These are phyloP conservation scores for Watsonalla cultraria DNA, from an alignment of 2,888 invertebrate species.

Conservation along the genomic window DNA sequence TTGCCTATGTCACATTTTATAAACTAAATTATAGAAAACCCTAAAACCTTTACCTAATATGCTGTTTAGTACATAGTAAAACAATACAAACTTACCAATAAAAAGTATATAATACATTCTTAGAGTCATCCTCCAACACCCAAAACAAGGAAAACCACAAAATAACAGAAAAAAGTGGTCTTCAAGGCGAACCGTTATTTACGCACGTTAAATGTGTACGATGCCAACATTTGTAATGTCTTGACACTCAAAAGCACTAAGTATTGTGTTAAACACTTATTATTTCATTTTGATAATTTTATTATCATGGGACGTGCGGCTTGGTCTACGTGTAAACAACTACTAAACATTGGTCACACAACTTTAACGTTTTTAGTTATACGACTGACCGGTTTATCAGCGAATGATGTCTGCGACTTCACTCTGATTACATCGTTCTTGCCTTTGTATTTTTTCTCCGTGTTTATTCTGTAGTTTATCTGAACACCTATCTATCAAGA, in stretches of 20 bases:
- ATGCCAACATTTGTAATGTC: background rate
- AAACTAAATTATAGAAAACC: too few relatives aligned
- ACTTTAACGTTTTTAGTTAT: background rate
- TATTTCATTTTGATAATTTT: constrained; percentile 8
- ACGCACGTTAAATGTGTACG: constrained; percentile 8
- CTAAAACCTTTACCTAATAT: background rate
- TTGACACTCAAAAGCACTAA: background rate
- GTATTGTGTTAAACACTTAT: constrained; percentile 10
- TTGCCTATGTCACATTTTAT: too few relatives aligned
- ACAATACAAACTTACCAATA: constrained; percentile 53
- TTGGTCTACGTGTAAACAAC: constrained; percentile 19
- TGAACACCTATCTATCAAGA: too few relatives aligned
- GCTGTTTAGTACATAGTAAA: constrained; percentile 2
- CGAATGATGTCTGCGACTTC: constrained; percentile 17
- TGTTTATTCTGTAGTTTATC: background rate
- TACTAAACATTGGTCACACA: constrained; percentile 25
- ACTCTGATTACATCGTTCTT: background rate
- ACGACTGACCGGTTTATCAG: constrained; percentile 35
- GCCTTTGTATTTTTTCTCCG: background rate
- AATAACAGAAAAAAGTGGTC: constrained; percentile 27
- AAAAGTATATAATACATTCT: constrained; percentile 48
- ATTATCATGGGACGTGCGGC: constrained; percentile 19
- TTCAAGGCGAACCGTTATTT: constrained; percentile 39
- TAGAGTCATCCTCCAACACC: constrained; percentile 47
- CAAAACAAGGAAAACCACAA: constrained; percentile 48